phyloP scores from a whole-genome alignment of 2,797 vertebrate species.

The Centropyge bicolor region DNA sequence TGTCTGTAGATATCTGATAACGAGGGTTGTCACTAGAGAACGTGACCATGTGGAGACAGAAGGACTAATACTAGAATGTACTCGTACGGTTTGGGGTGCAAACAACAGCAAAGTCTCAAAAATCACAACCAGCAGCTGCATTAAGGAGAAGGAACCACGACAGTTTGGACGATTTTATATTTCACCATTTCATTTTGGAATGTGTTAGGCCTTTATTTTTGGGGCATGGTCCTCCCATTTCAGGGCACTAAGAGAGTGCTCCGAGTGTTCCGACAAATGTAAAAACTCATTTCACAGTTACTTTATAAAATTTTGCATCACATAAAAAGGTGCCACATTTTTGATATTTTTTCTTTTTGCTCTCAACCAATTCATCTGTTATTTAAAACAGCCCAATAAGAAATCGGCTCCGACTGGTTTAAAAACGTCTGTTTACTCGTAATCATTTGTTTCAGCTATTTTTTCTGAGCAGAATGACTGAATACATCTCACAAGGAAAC shows the following conservation, averaged over 20 bases:
- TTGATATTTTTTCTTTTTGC: neutral
- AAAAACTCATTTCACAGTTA: constrained; percentile 7
- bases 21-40: constrained; percentile 15
- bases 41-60: constrained; percentile 31
- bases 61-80: constrained; percentile 54
- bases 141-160: constrained; percentile 21
- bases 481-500: constrained; percentile 9
- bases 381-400: constrained; percentile 7
- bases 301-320: neutral
- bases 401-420: constrained; percentile 1
- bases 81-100: constrained; percentile 38
- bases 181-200: neutral
- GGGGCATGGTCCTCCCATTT: constrained; percentile 39
- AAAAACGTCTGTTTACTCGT: neutral
- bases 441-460: constrained; percentile 5
- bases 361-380: neutral
- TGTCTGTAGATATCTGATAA: constrained; percentile 60
- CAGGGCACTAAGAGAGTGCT: neutral
- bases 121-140: constrained; percentile 68
- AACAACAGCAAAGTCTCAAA: constrained; percentile 47
- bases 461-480: constrained; percentile 1
- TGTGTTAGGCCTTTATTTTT: neutral
- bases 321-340: neutral
- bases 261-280: neutral
- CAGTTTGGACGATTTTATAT: constrained; percentile 25